Evolutionary conservation across 2,113 vertebrate genomes (phyloP), one percentile per base, ranked within the genome.

Genomic region (Hypocryptadius cinnamomeus): DNA sequence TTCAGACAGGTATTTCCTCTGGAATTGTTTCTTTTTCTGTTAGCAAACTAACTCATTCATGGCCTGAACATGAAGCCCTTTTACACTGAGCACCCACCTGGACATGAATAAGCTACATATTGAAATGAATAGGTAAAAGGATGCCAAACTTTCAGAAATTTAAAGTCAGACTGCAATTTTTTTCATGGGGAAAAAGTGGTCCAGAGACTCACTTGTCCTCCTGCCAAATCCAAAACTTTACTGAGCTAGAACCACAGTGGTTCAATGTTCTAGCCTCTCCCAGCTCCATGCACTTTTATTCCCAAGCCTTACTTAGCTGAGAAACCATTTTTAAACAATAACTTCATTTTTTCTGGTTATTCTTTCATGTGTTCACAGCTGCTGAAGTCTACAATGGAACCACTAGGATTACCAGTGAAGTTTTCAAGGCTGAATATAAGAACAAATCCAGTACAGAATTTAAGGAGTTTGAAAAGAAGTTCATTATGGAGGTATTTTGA

Each of bases 1-100:
- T 97, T 74, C 82, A 72, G 45, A 97, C 97, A 96, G 92, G 97
- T 97, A 96, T 72, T 71, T 70, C n/a, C 30, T 64, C 15, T 12
- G 54, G 56, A 61, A 24, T 23, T 24, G 37, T 78, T 69, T 54
- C 4, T 27, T 83, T 88, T 70, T 42, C 18, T 40, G 3, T 50
- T 68, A 72, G 24, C 11, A 71, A 28, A 24, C 8, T 4, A 48
- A 50, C 48, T 25, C 14, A 50, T 50, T 50, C 48, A 50, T 27
- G 24, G 48, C 24, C 48, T 50, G 48, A 50, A 25, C 24, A 50
- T 50, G 14, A 27, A 50, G 48, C 48, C 24, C 48, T 50, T 53
- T 74, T 61, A 47, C 20, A 11, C 9, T 21, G 13, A 70, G 37
- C 31, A 53, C 23, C 23, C 25, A 44, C n/a, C 31, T 39, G 30